Base-by-base conservation (phyloP, 2,888 invertebrate species). In the Caenorhabditis drosophilae region DNA sequence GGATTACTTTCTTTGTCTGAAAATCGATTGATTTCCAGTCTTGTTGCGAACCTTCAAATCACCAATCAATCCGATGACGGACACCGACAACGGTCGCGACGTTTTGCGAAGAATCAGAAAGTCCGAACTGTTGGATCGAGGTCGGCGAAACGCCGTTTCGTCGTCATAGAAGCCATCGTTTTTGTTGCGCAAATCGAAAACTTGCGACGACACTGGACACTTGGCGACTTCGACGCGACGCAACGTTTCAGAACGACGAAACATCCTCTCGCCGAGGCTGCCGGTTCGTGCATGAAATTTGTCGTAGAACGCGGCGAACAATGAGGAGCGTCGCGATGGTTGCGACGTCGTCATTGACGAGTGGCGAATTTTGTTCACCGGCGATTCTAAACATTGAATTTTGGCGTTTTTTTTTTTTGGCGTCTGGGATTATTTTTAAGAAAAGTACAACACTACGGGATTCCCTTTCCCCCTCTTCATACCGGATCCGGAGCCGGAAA, bases 51-150 rank as follows among this genome's bases (percentile, higher is more conserved):
- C n/a, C n/a, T n/a, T n/a, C n/a, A n/a, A n/a, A n/a, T 68, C 31
- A 75, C 74, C 71, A 16, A 76, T 71, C 31, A 70, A 58, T 12
- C 76, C 76, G 22, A 76, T 69, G 11, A 76, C 76, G 49, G 73
- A 70, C 31, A 76, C 74, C 38, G 73, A 64, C n/a, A 76, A 51
- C 7, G 76, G 76, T 1, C 76, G 54, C 2, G 76, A 76, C 3
- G 76, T 76, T 41, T 76, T 76, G 25, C 76, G 67, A 16, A 76
- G 58, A 22, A 76, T 70, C 48, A 76, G 45, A 26, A 76, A 58
- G 46, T 75, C 76, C 31, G 73, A 72, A 41, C 72, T 72, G 54
- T 76, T 74, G 41, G 73, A 73, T 18, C 76, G 38, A 0, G 76
- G 76, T 35, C 76, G 49, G 35, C 75, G 47, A 48, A 76, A 76